Evolutionary conservation across 1,140 invertebrate genomes (phyloP).

Genomic region (Ceratina calcarata): DNA sequence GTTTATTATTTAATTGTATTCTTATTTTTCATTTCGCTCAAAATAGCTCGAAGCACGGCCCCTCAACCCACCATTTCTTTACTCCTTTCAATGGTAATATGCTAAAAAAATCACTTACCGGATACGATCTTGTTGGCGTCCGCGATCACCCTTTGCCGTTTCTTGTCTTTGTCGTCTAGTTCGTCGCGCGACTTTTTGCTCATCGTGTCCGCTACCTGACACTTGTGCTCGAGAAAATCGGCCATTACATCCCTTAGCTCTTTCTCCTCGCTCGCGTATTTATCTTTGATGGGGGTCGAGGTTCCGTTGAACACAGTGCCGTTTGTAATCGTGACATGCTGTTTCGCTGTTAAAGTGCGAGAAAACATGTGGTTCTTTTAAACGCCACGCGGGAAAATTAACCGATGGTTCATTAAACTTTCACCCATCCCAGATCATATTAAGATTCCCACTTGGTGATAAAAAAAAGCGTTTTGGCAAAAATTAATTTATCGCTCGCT

Average conservation of each 20-base stretch:
- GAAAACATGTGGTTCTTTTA: constrained; percentile 58
- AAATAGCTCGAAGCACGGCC: constrained; percentile 73
- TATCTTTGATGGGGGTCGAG: constrained; percentile 80
- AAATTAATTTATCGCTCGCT: too few relatives aligned
- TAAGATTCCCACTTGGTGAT: too few relatives aligned
- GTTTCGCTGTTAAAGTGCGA: constrained; percentile 77
- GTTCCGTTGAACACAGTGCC: constrained; percentile 79
- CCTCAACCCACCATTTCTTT: constrained; percentile 73
- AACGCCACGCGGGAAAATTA: constrained; percentile 20
- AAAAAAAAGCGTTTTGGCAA: too few relatives aligned
- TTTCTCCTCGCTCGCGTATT: constrained; percentile 79
- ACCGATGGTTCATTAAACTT: not conserved
- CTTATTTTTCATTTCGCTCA: constrained; percentile 15
- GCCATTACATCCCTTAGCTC: constrained; percentile 78
- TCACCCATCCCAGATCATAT: too few relatives aligned
- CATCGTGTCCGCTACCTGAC: constrained; percentile 73
- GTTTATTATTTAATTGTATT: not conserved
- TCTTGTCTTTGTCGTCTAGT: constrained; percentile 74
- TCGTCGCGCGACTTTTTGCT: constrained; percentile 74
- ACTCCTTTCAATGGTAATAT: not conserved
- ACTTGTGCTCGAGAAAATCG: constrained; percentile 78
- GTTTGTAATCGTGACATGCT: constrained; percentile 79
- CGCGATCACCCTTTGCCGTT: constrained; percentile 75
- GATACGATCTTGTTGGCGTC: constrained; percentile 78
- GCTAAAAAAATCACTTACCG: constrained; percentile 72